A percentile compares a stretch with the other conserved stretches of the same genome.
phyloP scores from a whole-genome alignment of 2,113 vertebrate genomes.

The Elaphurus davidianus region DNA sequence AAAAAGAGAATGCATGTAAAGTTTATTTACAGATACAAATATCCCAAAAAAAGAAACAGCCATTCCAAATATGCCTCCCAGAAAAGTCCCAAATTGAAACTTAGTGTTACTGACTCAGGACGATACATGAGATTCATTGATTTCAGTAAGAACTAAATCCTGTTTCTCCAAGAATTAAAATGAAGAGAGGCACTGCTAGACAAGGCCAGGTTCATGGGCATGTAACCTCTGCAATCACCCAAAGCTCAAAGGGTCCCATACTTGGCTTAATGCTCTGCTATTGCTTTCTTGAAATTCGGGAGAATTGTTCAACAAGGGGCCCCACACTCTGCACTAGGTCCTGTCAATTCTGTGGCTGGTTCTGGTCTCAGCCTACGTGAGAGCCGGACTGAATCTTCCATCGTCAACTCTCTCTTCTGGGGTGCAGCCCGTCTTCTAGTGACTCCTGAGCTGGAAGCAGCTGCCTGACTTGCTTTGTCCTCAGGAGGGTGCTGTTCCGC shows the following conservation, averaged over 20 bases:
- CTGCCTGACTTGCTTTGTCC: background rate
- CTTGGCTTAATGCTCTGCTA: background rate
- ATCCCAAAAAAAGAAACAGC: background rate
- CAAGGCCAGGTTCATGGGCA: background rate
- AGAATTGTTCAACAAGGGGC: background rate
- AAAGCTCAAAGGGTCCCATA: background rate
- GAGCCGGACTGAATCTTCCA: background rate
- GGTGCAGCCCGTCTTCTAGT: too few relatives aligned
- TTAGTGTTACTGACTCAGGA: background rate
- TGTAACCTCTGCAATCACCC: fast-evolving
- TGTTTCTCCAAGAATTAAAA: background rate
- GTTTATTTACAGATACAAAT: background rate
- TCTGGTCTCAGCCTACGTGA: background rate
- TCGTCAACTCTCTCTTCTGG: background rate
- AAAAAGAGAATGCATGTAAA: background rate
- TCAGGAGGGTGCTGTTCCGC: background rate
- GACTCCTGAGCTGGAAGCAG: background rate
- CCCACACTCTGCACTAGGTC: background rate
- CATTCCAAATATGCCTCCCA: background rate
- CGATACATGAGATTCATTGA: background rate
- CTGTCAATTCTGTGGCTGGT: background rate
- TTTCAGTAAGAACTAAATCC: background rate
- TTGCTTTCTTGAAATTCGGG: background rate
- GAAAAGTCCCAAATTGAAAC: background rate
- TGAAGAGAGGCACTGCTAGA: background rate